A percentile compares a stretch with the other conserved stretches of the same genome.
Evolutionary conservation across 92 coral and sea anemone genomes (phyloP).

Genomic region (Siderastrea siderea): DNA sequence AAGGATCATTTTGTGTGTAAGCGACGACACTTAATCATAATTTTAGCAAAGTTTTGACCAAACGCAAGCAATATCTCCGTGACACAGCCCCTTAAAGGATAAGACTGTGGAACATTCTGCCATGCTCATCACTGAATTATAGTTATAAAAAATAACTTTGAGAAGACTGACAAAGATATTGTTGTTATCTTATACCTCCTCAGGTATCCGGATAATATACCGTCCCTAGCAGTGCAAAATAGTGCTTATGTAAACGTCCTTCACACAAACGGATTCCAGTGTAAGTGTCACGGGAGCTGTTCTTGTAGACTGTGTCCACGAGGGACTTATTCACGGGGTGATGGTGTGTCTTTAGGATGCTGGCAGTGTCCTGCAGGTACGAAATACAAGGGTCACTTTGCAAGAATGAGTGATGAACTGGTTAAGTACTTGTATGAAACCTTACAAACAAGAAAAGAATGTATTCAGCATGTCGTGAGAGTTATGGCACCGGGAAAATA

Average conservation of each 20-base stretch:
- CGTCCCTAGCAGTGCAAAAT: neutral
- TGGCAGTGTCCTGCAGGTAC: constrained; percentile 44
- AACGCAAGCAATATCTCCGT: too few species aligned
- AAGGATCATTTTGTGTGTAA: too few species aligned
- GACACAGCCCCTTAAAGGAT: too few species aligned
- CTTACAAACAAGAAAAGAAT: too few species aligned
- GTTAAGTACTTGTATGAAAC: too few species aligned
- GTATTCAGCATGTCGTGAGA: too few species aligned
- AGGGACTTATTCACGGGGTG: constrained; percentile 36
- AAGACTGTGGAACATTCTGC: too few species aligned
- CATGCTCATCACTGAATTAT: too few species aligned
- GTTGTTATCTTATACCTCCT: neutral
- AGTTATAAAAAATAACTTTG: too few species aligned
- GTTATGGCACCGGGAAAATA: too few species aligned
- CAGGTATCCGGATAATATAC: constrained; percentile 1
- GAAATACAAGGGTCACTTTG: neutral
- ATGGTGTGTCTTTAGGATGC: constrained; percentile 36
- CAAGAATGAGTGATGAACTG: neutral
- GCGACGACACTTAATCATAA: too few species aligned
- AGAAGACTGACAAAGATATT: neutral
- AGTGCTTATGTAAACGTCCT: neutral
- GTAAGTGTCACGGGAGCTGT: neutral
- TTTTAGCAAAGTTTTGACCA: too few species aligned
- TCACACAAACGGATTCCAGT: constrained; percentile 5
- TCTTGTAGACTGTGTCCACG: constrained; percentile 11